Evolutionary conservation across 2,888 invertebrate species (phyloP).

Genomic region (Callyntrura sp.): DNA sequence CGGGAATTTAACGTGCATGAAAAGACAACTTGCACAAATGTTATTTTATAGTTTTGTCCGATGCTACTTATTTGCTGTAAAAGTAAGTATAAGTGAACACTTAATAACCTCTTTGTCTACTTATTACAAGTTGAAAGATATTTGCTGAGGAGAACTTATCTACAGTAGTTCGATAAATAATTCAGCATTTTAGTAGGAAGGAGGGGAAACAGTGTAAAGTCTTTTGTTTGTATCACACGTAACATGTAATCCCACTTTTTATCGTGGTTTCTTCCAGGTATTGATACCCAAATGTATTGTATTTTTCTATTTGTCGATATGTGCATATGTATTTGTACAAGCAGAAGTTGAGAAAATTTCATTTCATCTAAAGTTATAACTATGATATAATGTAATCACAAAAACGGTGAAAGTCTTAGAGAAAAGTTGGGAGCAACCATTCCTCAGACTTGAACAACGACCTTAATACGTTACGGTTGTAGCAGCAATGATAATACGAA

Average conservation of each 20-base stretch:
- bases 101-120: constrained; percentile 44
- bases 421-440: constrained; percentile 11
- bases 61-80: neutral
- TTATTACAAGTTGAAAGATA: constrained; percentile 49
- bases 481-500: neutral
- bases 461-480: too few species aligned
- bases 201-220: constrained; percentile 62
- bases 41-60: neutral
- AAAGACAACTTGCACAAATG: too few species aligned
- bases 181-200: constrained; percentile 54
- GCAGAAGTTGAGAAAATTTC: constrained; percentile 38
- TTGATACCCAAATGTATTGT: too few species aligned
- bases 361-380: constrained; percentile 44
- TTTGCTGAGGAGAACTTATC: constrained; percentile 55
- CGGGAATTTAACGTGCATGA: too few species aligned
- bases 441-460: constrained; percentile 28
- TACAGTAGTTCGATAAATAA: constrained; percentile 70
- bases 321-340: neutral
- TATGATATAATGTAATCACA: constrained; percentile 24
- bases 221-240: constrained; percentile 50
- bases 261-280: neutral
- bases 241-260: constrained; percentile 9
- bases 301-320: too few species aligned
- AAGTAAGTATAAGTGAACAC: too few species aligned
- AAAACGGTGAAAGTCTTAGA: constrained; percentile 28